These are phyloP conservation scores for Leguminivora glycinivorella DNA, from an alignment of 1,140 invertebrate species.

Conservation along the genomic window DNA sequence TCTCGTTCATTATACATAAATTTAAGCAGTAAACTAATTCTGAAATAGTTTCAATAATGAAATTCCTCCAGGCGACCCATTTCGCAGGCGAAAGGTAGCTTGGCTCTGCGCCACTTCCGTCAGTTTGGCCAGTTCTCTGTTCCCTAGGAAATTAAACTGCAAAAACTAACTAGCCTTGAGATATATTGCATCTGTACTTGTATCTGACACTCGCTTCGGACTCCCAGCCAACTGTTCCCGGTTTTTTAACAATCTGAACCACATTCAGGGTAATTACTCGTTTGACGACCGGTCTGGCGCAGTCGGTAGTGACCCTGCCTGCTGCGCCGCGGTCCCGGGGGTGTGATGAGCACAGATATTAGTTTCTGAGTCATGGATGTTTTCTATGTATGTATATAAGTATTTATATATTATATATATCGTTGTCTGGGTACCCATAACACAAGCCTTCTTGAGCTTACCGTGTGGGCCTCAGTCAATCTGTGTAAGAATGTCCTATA, in stretches of 20 bases:
- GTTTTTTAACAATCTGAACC: slow-evolving; percentile 11
- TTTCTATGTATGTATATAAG: too few relatives aligned
- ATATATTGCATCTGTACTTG: slow-evolving; percentile 42
- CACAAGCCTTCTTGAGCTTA: too few relatives aligned
- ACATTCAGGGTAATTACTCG: background rate
- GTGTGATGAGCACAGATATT: too few relatives aligned
- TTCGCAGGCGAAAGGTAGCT: slow-evolving; percentile 42
- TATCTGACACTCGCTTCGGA: slow-evolving; percentile 30
- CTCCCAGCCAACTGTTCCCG: slow-evolving; percentile 26
- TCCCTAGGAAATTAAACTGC: slow-evolving; percentile 50
- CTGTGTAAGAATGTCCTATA: too few relatives aligned
- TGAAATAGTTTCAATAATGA: slow-evolving; percentile 61
- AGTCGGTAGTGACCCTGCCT: too few relatives aligned
- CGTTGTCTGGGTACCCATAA: too few relatives aligned
- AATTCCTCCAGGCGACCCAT: slow-evolving; percentile 52
- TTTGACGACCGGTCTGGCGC: too few relatives aligned
- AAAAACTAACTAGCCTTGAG: slow-evolving; percentile 46
- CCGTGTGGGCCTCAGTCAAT: too few relatives aligned
- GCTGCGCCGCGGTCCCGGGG: too few relatives aligned
- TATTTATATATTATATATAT: too few relatives aligned
- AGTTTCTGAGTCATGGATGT: too few relatives aligned
- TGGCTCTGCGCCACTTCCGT: slow-evolving; percentile 55
- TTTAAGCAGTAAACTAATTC: slow-evolving; percentile 31
- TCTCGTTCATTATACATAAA: slow-evolving; percentile 14
- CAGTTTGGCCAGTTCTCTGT: slow-evolving; percentile 44